Conservation (phyloP, 2,797 vertebrate genomes). For the Spondyliosoma cantharus region DNA sequence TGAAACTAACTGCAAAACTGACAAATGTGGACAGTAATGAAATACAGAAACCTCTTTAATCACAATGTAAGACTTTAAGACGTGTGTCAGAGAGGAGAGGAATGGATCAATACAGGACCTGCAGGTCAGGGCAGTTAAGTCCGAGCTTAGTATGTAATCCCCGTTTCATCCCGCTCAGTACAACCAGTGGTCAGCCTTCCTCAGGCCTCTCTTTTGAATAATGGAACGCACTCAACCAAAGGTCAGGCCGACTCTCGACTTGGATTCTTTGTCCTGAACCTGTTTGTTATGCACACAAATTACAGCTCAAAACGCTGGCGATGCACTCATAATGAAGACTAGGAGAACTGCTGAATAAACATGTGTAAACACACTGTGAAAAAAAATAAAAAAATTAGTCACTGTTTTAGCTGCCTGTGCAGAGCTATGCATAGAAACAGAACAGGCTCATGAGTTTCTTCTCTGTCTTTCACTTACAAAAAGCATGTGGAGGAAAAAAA, state of each 20-base stretch:
- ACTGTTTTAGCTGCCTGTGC: constrained; percentile 34
- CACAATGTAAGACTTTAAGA: constrained; percentile 32
- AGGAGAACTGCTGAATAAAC: constrained; percentile 55
- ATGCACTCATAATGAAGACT: constrained; percentile 45
- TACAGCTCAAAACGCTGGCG: constrained; percentile 58
- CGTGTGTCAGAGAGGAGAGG: background rate
- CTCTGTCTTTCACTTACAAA: constrained; percentile 17
- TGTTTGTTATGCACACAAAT: constrained; percentile 56
- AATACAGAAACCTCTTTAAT: constrained; percentile 20
- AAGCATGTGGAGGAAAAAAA: constrained; percentile 28
- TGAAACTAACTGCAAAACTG: constrained; percentile 5
- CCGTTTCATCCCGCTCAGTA: constrained; percentile 44
- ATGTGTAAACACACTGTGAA: constrained; percentile 6
- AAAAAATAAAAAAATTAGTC: constrained; percentile 21
- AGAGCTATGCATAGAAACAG: constrained; percentile 36
- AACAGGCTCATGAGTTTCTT: constrained; percentile 6
- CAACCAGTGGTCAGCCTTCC: constrained; percentile 50
- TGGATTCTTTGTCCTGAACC: constrained; percentile 41
- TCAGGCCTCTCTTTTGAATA: constrained; percentile 59
- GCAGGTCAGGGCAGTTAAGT: constrained; percentile 47
- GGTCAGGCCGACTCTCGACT: constrained; percentile 40
- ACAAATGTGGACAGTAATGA: constrained; percentile 15
- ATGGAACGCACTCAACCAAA: constrained; percentile 57
- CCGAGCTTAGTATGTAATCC: constrained; percentile 54
- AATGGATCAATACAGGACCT: constrained; percentile 53